These are phyloP conservation scores for Lucilia sericata DNA, from an alignment of 1,140 invertebrate species.

Conservation along the genomic window DNA sequence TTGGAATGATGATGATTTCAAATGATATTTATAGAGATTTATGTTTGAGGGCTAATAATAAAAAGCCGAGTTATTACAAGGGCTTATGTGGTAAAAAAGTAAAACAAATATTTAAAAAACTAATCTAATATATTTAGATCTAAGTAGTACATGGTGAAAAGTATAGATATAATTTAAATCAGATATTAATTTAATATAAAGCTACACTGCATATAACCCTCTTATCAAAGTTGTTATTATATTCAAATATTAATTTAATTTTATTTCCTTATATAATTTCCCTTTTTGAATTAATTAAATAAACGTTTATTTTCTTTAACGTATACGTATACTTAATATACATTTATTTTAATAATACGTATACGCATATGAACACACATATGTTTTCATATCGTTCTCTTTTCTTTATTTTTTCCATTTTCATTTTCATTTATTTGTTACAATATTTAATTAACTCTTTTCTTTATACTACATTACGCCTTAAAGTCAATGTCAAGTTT, in stretches of 20 bases:
- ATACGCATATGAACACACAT: not conserved
- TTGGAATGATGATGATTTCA: not conserved
- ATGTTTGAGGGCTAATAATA: not conserved
- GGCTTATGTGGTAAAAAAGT: too few relatives aligned
- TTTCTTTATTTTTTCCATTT: not conserved
- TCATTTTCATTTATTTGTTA: not conserved
- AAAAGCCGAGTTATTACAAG: too few relatives aligned
- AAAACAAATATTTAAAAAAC: too few relatives aligned
- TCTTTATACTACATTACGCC: not conserved
- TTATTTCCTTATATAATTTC: too few relatives aligned
- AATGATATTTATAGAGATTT: not conserved
- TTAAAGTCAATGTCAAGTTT: conserved; percentile 39
- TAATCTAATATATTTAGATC: too few relatives aligned
- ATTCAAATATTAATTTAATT: too few relatives aligned
- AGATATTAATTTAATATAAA: too few relatives aligned
- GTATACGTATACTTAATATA: not conserved
- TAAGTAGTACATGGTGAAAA: too few relatives aligned
- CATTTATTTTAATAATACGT: not conserved
- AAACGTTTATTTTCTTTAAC: not conserved
- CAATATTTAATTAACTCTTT: not conserved
- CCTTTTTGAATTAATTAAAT: too few relatives aligned
- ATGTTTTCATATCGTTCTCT: not conserved
- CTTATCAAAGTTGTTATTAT: too few relatives aligned
- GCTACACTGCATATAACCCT: too few relatives aligned
- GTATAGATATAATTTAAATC: too few relatives aligned